Base-by-base conservation (phyloP, 2,113 vertebrate species). In the Eidolon helvum region DNA sequence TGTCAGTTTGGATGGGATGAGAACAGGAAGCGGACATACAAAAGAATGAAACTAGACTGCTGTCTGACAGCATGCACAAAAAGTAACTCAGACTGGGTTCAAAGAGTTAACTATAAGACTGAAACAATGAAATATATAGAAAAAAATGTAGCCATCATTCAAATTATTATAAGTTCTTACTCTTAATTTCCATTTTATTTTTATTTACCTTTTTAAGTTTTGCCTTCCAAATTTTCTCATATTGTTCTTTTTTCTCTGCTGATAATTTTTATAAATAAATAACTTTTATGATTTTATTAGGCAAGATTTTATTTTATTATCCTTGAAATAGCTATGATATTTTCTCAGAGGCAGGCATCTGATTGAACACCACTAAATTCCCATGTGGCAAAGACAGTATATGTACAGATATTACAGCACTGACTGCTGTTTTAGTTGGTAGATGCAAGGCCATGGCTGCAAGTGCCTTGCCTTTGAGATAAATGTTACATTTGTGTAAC, bases 401-500 rank as follows among this genome's bases (percentile, higher is more conserved):
- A 53, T 86, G 57, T 91, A 69, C 90, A 85, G 80, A 89, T 79
- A 65, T 33, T 61, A 35, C 72, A 71, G 10, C 63, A 2, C 12
- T 35, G 48, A 87, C 43, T 88, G 48, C 45, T 71, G 35, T 30
- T 77, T 33, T 16, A 11, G 26, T 69, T 75, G 50, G 40, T 45
- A 40, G 65, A 72, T 78, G 30, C 4, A 2, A 19, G 33, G 38
- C 2, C 78, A 79, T 28, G 43, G 40, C 35, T 65, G 68, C 38
- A 77, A 87, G 24, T 19, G 86, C n/a, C 65, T 90, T 87, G 69
- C 88, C 45, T 89, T 92, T 91, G 33, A 88, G 88, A 53, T 10
- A 53, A 72, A 33, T 69, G 33, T 33, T 91, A 84, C 21, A 55
- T n/a, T 48, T 89, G 26, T 63, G 33, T 94, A 77, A 83, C 89